These are phyloP conservation scores for Archilochus colubris DNA, from an alignment of 2,113 vertebrate species.

Conservation along the genomic window DNA sequence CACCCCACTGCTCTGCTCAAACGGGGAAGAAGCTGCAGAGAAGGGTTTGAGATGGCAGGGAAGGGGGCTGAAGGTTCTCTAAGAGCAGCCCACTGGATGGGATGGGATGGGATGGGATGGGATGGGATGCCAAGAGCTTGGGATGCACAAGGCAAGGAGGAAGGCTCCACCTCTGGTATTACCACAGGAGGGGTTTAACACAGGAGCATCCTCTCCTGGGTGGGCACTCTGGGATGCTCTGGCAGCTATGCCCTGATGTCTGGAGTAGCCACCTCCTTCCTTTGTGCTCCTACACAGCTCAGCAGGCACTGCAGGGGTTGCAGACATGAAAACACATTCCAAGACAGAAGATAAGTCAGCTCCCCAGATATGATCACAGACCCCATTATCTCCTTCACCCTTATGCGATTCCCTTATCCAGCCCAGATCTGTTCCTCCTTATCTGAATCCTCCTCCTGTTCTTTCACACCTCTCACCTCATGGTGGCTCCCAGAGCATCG, in stretches of 20 bases:
- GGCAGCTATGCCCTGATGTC: fast-evolving
- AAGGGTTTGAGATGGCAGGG: background rate
- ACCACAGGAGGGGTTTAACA: background rate
- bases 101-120: background rate
- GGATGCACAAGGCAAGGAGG: background rate
- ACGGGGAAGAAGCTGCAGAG: background rate
- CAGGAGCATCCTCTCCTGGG: background rate
- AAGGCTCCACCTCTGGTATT: background rate
- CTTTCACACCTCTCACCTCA: background rate
- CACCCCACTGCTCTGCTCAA: background rate
- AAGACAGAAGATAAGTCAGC: background rate
- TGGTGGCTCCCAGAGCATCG: fast-evolving
- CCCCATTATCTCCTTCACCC: constrained; percentile 33
- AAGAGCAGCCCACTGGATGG: background rate
- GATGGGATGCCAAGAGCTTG: background rate
- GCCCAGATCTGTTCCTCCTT: background rate
- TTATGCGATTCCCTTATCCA: background rate
- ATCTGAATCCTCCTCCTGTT: background rate
- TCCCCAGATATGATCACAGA: background rate
- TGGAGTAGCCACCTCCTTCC: background rate
- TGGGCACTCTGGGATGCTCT: background rate
- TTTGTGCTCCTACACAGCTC: background rate
- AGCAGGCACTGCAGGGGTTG: fast-evolving
- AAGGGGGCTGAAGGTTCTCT: background rate
- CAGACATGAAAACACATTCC: background rate